Base-by-base conservation (phyloP, 2,888 invertebrate species). In the Euzetes globulus region DNA sequence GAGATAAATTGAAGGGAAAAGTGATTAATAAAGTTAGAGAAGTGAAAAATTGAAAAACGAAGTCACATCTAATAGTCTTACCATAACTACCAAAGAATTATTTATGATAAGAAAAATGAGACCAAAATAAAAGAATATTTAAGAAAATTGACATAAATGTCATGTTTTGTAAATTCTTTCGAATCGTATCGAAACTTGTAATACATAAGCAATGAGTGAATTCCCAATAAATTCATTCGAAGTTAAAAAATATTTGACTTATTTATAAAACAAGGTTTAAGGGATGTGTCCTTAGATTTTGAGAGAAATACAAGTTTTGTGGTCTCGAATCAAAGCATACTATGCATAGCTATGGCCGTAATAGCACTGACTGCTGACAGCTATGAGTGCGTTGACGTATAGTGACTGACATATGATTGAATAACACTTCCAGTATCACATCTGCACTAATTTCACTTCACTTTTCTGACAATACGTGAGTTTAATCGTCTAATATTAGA, bases 341-440 rank as follows among this genome's bases (percentile, higher is more conserved):
- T 15, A 58, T 1, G 58, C 27, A 27, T 27, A 27, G 50, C 4
- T 50, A 50, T 50, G 17, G 50, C n/a, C 17, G 50, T 50, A 41
- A 41, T 15, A 41, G 41, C 72, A 72, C 15, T 55, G 58, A 33
- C 22, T 47, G 27, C 15, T 55, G 58, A 33, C 22, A 25, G 27
- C 47, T 22, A 19, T 37, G 37, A 65, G 65, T 37, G 41, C 65
- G 19, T 65, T 65, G 65, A 65, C 65, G 65, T 65, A 65, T 65
- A n/a, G 15, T 3, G 15, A 41, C 65, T 65, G 65, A 65, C 65
- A 65, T 65, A 37, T 65, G 65, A 65, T 33, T 65, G 37, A 41
- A 63, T 19, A 65, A 15, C 65, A 65, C 65, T 41, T 65, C 41
- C 29, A 65, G 29, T 22, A 45, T 25, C 70, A 70, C 70, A 70